A percentile compares a stretch with the other conserved stretches of the same genome.
Conservation (phyloP, 2,113 vertebrate genomes). For the Petroica traversi region DNA sequence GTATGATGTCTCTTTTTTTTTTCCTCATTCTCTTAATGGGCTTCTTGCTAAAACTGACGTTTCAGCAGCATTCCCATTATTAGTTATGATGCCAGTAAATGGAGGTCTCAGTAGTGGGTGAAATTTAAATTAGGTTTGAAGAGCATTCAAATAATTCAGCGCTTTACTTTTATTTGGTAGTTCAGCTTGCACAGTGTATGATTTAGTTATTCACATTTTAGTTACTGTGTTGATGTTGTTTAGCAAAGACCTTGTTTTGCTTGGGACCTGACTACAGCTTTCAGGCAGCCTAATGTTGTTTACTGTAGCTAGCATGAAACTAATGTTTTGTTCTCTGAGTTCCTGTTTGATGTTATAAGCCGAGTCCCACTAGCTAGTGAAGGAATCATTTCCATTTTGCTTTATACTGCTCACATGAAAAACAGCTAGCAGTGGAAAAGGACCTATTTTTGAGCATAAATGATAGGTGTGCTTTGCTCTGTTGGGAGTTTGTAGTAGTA, state of each 20-base stretch:
- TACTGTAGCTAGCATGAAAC: conserved; percentile 52
- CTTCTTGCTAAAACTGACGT: conserved; percentile 61
- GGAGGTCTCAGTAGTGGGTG: conserved; percentile 60
- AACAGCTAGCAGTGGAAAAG: background rate
- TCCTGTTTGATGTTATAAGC: conserved; percentile 51
- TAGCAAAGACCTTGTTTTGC: conserved; percentile 55
- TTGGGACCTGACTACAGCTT: conserved; percentile 1
- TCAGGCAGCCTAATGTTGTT: conserved; percentile 47
- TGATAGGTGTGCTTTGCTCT: background rate
- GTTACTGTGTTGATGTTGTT: conserved; percentile 48
- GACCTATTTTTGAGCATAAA: background rate
- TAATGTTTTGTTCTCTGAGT: conserved; percentile 40
- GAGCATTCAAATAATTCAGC: conserved; percentile 57
- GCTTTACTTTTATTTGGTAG: conserved; percentile 45
- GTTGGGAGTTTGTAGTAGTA: background rate
- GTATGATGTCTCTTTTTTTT: conserved; percentile 62
- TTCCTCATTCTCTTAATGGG: conserved; percentile 50
- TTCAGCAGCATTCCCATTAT: conserved; percentile 68
- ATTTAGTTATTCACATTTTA: conserved; percentile 65
- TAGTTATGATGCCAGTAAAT: conserved; percentile 68
- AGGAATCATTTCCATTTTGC: conserved; percentile 50
- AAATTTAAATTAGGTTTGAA: conserved; percentile 71
- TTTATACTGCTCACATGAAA: conserved; percentile 10
- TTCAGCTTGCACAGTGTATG: conserved; percentile 52
- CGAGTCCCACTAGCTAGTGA: conserved; percentile 19